Conservation (phyloP, 37 sponge, comb jelly and placozoan species). For the Bolinopsis microptera region DNA sequence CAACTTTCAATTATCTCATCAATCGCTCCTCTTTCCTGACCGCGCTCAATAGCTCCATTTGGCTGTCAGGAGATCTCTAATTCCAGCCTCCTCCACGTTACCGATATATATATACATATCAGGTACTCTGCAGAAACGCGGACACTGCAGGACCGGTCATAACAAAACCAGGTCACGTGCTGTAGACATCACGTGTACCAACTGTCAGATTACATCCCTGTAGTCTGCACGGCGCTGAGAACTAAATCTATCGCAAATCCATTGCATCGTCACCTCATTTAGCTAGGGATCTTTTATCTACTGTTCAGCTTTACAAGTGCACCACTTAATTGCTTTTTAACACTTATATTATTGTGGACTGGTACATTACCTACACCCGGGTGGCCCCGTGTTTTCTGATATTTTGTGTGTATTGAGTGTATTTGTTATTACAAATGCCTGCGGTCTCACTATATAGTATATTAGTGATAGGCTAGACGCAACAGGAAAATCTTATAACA, state of each 20-base stretch:
- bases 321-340: background rate
- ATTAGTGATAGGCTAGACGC: background rate
- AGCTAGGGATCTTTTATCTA: background rate
- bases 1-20: background rate
- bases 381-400: too few species aligned
- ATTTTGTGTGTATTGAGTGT: background rate
- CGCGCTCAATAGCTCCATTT: background rate
- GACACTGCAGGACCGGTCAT: background rate
- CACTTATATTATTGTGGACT: background rate
- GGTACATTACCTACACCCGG: background rate
- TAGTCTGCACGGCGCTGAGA: background rate
- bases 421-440: background rate
- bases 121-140: background rate
- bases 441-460: background rate
- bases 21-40: background rate
- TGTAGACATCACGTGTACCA: background rate
- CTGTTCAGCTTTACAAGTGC: background rate
- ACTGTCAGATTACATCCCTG: background rate
- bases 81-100: too few species aligned
- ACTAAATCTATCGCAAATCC: background rate
- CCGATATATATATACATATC: too few species aligned
- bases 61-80: background rate
- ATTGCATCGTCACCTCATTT: background rate
- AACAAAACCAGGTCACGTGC: background rate
- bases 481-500: background rate